phyloP scores from a whole-genome alignment of 2,888 invertebrate species.

The Odontothrips loti region DNA sequence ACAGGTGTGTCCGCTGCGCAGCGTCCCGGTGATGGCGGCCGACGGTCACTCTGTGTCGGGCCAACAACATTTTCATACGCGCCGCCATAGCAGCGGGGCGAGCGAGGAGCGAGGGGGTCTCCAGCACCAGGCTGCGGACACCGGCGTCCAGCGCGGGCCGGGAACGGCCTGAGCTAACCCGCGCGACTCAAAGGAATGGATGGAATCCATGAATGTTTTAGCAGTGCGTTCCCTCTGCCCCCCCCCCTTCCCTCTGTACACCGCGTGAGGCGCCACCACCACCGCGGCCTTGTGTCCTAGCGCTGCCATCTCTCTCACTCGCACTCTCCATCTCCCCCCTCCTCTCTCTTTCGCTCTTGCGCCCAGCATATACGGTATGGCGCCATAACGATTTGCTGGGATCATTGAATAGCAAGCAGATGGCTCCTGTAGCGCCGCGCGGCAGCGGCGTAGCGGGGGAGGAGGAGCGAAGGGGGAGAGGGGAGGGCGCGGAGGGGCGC shows the following conservation, averaged over 20 bases:
- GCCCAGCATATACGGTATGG: slow-evolving; percentile 17
- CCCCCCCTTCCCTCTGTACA: neutral
- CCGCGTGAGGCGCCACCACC: neutral
- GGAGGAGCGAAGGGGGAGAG: neutral
- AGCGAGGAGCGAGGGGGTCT: too few species aligned
- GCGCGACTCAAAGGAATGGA: slow-evolving; percentile 25
- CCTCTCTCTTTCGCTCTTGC: neutral
- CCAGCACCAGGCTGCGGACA: too few species aligned
- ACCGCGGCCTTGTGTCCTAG: neutral
- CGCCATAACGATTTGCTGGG: slow-evolving; percentile 22
- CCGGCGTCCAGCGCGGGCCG: neutral
- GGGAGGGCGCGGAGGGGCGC: neutral
- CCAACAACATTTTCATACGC: neutral
- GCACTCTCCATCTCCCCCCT: neutral
- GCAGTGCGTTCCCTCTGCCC: neutral
- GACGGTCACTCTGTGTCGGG: neutral
- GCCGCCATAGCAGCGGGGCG: too few species aligned
- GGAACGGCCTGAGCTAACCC: neutral
- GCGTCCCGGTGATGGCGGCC: neutral
- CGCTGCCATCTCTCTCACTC: neutral
- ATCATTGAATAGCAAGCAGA: slow-evolving; percentile 26
- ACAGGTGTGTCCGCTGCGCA: neutral
- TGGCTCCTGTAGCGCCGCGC: slow-evolving; percentile 8
- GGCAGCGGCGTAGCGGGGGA: neutral
- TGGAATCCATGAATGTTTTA: slow-evolving; percentile 23